Evolutionary conservation across 2,113 vertebrate genomes (phyloP).

Genomic region (Gulo gulo): DNA sequence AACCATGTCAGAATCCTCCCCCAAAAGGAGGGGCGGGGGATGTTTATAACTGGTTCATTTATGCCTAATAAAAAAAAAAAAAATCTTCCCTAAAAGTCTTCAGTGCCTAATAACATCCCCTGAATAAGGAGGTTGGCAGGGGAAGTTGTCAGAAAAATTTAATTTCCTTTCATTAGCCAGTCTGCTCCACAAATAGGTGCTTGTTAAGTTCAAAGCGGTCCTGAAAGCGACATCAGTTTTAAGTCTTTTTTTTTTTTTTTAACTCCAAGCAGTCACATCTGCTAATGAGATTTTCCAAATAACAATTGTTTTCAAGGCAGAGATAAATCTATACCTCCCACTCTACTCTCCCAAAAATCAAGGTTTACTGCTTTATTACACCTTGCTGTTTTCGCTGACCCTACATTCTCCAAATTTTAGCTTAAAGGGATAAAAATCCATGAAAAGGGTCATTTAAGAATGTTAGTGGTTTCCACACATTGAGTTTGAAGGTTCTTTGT

Average conservation of each 20-base stretch:
- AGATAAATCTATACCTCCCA: constrained; percentile 83
- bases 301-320: constrained; percentile 87
- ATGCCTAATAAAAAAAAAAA: constrained; percentile 84
- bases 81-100: constrained; percentile 86
- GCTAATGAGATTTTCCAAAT: constrained; percentile 90
- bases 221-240: constrained; percentile 89
- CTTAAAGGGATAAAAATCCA: constrained; percentile 86
- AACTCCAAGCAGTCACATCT: constrained; percentile 86
- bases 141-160: constrained; percentile 91
- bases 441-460: constrained; percentile 87
- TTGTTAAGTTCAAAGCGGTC: constrained; percentile 88
- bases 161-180: constrained; percentile 93
- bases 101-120: constrained; percentile 84
- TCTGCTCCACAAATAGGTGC: constrained; percentile 90
- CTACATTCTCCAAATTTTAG: constrained; percentile 84
- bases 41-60: constrained; percentile 84
- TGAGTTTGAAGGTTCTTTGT: constrained; percentile 90
- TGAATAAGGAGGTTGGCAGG: constrained; percentile 86
- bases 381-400: constrained; percentile 82
- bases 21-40: constrained; percentile 32
- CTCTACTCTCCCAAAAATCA: constrained; percentile 52
- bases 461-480: constrained; percentile 87
- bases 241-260: constrained; percentile 83
- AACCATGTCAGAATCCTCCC: constrained; percentile 73
- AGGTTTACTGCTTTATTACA: constrained; percentile 86